Conservation (phyloP, 2,113 vertebrate species). For the Myiozetetes cayanensis region DNA sequence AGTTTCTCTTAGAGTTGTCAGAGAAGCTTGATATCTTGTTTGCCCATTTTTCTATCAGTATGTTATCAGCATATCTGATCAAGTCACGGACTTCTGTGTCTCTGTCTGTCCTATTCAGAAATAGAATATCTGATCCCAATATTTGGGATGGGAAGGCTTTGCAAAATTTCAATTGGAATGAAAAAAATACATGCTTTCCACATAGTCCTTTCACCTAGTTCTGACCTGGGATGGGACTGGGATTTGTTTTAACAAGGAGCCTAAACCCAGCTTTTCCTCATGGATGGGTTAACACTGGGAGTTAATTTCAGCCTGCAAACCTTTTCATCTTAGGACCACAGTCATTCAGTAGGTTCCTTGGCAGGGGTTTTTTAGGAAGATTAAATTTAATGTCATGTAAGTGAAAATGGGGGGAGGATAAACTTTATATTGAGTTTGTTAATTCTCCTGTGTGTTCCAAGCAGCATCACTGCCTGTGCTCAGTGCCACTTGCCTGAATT, state of each 20-base stretch:
- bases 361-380: neutral
- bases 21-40: neutral
- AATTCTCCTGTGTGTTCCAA: fast-evolving
- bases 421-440: neutral
- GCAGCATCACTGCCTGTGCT: neutral
- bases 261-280: neutral
- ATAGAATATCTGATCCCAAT: neutral
- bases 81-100: neutral
- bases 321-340: neutral
- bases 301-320: neutral
- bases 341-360: neutral
- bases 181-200: neutral
- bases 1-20: neutral
- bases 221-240: neutral
- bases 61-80: neutral
- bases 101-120: neutral
- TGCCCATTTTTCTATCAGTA: neutral
- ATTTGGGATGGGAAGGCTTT: neutral
- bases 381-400: neutral
- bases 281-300: neutral
- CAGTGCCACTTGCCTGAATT: neutral
- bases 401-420: neutral
- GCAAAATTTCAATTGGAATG: neutral
- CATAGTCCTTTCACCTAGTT: neutral
- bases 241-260: neutral